Conservation (phyloP, 1,140 invertebrate genomes). For the Mesaphorura yosii region DNA sequence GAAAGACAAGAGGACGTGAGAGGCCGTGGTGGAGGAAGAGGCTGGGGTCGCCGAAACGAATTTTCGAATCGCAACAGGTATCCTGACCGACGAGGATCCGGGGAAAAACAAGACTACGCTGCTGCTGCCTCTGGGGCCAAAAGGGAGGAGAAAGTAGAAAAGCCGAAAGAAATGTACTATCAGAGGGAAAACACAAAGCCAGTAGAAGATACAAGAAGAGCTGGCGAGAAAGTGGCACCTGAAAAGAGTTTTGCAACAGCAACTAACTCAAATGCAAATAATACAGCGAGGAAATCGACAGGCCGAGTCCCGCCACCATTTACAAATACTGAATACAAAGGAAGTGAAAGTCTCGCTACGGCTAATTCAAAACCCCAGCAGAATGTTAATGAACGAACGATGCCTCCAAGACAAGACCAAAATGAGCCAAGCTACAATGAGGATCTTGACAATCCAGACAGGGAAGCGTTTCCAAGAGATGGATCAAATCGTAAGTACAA, state of each 20-base stretch:
- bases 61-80: slow-evolving; percentile 29
- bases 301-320: too few species aligned
- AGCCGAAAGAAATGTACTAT: too few species aligned
- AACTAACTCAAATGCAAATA: too few species aligned
- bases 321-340: slow-evolving; percentile 29
- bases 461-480: neutral
- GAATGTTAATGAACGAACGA: neutral
- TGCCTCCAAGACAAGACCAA: neutral
- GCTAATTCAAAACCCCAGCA: neutral
- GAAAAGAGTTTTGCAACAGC: too few species aligned
- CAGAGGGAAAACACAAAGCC: neutral
- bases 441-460: neutral
- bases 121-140: neutral
- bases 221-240: neutral
- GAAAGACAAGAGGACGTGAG: slow-evolving; percentile 4
- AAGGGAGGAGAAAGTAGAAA: too few species aligned
- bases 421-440: neutral
- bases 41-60: slow-evolving; percentile 28
- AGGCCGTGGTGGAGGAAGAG: slow-evolving; percentile 22
- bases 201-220: neutral
- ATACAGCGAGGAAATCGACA: neutral
- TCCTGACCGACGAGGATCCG: slow-evolving; percentile 16
- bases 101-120: slow-evolving; percentile 1
- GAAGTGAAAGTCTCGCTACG: slow-evolving; percentile 18
- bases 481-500: neutral